Evolutionary conservation across 2,888 invertebrate species (phyloP), one percentile per base, ranked within the genome.

Genomic region (Stenolophus ochropezus): DNA sequence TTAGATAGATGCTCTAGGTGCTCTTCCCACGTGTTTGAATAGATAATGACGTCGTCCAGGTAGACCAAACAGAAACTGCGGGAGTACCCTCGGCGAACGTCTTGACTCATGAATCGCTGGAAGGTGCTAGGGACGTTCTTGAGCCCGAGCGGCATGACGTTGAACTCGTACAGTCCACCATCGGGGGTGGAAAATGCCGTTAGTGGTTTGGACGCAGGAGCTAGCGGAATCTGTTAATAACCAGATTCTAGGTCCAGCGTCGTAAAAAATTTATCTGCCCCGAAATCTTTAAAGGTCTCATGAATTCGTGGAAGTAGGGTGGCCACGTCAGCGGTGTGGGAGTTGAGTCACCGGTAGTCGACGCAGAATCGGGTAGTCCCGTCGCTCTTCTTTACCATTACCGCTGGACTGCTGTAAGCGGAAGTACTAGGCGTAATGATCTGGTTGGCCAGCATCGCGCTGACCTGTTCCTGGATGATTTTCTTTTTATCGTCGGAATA

Each of bases 151-250:
- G 85, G 86, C 86, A 85, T 86, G 0, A 86, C 85, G 2, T 81
- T 74, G 47, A 86, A 87, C 33, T 86, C 84, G 75, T 84, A 87
- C 1, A 83, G 83, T 0, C 85, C 85, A 1, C 86, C 85, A 42
- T 85, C 83, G 0, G 86, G 86, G 0, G 86, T 84, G 5, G 84
- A 25, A 65, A 86, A 87, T 0, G 86, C 86, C 0, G 87, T 87
- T 4, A 83, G 82, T 51, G 76, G 82, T 11, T 82, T 84, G 0
- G 84, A 82, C 2, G 80, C 53, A 1, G 73, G 79, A 1, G 83
- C 83, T 83, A 87, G 82, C 1, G 85, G 85, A 0, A 87, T 81
- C 42, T 87, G 86, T 86, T 87, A 87, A 56, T 86, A 88, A 2
- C 86, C 86, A 69, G 84, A 84, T 25, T 84, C 84, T 3, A 87